Evolutionary conservation across 92 coral and sea anemone genomes (phyloP).

Genomic region (Actinernus sp.): DNA sequence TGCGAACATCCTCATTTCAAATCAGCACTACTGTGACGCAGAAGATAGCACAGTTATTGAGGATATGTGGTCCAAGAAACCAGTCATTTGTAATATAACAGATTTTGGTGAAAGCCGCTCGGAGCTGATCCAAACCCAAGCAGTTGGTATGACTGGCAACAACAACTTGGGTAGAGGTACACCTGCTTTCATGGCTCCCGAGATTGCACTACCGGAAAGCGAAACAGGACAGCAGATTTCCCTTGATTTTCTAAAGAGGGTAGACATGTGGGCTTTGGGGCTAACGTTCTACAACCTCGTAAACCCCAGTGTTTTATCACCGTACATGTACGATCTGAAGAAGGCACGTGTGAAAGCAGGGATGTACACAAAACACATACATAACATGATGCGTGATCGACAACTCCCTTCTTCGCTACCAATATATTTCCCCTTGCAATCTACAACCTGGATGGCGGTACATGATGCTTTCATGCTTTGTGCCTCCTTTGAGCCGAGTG

Average conservation of each 20-base stretch:
- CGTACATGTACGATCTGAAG: constrained; percentile 15
- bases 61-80: no score
- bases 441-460: not conserved
- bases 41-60: no score
- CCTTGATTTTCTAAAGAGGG: not conserved
- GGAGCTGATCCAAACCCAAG: no score
- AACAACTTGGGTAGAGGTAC: no score
- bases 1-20: no score
- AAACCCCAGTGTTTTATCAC: constrained; percentile 13
- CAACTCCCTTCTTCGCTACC: constrained; percentile 30
- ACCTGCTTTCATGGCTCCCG: no score
- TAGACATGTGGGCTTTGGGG: constrained; percentile 19
- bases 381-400: constrained; percentile 11
- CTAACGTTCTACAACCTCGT: not conserved
- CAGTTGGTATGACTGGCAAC: no score
- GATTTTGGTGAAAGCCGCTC: no score
- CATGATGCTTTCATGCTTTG: not conserved
- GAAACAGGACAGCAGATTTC: not conserved
- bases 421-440: constrained; percentile 1
- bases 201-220: not conserved
- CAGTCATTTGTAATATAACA: no score
- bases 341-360: not conserved
- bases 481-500: not conserved
- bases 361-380: not conserved
- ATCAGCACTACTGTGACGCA: no score